phyloP scores from a whole-genome alignment of 2,797 vertebrate species.

The Phataginus tetradactyla region DNA sequence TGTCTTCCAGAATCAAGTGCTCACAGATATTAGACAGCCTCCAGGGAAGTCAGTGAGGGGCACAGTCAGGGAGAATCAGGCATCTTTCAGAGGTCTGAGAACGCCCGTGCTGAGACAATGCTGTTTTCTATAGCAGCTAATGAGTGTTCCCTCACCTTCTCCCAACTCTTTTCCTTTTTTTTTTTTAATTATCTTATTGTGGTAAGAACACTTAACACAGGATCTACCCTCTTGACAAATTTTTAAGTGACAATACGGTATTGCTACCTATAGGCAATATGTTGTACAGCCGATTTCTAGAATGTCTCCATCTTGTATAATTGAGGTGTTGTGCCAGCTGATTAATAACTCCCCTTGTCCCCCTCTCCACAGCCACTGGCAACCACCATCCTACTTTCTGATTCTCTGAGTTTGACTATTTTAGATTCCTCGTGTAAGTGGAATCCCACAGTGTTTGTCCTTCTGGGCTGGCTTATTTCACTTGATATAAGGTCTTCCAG shows the following conservation, averaged over 20 bases:
- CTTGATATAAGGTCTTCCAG: no score
- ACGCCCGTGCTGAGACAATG: accelerated
- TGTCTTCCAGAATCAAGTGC: neutral
- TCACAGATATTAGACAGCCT: neutral
- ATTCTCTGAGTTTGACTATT: neutral
- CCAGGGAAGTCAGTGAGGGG: neutral
- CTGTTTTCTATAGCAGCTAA: accelerated
- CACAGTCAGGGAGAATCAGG: neutral
- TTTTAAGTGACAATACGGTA: neutral
- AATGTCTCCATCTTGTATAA: accelerated
- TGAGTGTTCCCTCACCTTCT: neutral
- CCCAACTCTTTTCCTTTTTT: neutral
- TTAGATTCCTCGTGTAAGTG: neutral
- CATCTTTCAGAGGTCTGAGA: neutral
- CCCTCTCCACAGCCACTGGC: accelerated
- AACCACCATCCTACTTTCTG: no score
- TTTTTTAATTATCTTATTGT: neutral
- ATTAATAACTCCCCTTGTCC: accelerated
- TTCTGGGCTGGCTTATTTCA: neutral
- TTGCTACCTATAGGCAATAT: accelerated
- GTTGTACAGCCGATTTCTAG: neutral
- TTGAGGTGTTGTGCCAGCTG: neutral
- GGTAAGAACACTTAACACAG: neutral
- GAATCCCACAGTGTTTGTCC: neutral
- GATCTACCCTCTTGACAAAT: no score